Percentiles rank a stretch among this genome's conserved stretches.
phyloP scores from a whole-genome alignment of 2,888 invertebrate species.

The Hydropsyche betteni region DNA sequence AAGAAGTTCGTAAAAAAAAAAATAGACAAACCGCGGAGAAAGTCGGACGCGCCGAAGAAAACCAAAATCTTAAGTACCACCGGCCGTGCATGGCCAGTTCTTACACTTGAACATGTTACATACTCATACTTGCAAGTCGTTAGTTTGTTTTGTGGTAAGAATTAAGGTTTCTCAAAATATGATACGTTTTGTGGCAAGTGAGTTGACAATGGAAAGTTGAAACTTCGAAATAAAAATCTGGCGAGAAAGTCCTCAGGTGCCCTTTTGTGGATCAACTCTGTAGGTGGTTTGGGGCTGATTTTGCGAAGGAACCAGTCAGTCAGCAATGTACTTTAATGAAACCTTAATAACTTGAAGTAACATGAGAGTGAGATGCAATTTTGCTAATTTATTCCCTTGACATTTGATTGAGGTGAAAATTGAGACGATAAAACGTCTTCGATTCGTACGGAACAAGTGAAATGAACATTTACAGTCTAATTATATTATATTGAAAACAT shows the following conservation, averaged over 20 bases:
- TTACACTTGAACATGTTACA: too few species aligned
- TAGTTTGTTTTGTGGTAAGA: too few species aligned
- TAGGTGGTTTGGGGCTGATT: not conserved
- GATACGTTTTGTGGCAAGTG: too few species aligned
- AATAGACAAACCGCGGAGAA: slow-evolving; percentile 37
- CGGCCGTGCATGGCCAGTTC: not conserved
- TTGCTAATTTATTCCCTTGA: slow-evolving; percentile 22
- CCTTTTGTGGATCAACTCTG: too few species aligned
- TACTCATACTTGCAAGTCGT: too few species aligned
- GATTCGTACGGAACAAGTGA: not conserved
- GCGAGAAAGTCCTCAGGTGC: too few species aligned
- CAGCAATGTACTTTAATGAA: not conserved
- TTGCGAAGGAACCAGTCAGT: not conserved
- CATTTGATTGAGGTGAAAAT: slow-evolving; percentile 29
- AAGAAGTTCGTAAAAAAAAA: not conserved
- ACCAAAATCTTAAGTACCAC: slow-evolving; percentile 13
- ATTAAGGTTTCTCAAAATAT: too few species aligned
- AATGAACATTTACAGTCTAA: not conserved
- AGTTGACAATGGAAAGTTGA: too few species aligned
- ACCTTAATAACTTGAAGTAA: slow-evolving; percentile 13
- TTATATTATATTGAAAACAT: too few species aligned
- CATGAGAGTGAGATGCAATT: slow-evolving; percentile 17
- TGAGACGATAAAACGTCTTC: slow-evolving; percentile 12
- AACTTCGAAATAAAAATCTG: too few species aligned
- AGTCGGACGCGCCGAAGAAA: slow-evolving; percentile 25